Percentiles rank a stretch among this genome's conserved stretches.
Conservation (phyloP, 2,888 invertebrate species). For the Emmelina monodactyla region DNA sequence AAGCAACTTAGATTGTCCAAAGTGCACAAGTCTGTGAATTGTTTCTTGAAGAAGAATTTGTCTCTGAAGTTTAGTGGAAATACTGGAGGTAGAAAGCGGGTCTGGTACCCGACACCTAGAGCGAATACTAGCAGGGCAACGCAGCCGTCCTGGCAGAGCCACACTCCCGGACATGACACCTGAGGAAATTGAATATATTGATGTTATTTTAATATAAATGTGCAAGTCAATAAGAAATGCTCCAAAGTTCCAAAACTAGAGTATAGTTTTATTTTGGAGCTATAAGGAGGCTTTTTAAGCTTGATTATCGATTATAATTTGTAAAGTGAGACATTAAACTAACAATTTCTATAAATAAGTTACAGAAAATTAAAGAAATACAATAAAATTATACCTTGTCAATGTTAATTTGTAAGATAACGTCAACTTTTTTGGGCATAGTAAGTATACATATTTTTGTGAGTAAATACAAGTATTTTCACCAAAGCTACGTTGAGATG, state of each 20-base stretch:
- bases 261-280: too few species aligned
- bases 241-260: too few species aligned
- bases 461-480: too few species aligned
- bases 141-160: conserved; percentile 82
- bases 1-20: conserved; percentile 52
- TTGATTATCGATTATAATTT: neutral
- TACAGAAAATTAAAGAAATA: neutral
- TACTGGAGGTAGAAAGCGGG: conserved; percentile 68
- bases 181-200: conserved; percentile 24
- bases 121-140: conserved; percentile 74
- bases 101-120: conserved; percentile 74
- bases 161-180: conserved; percentile 87
- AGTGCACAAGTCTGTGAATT: conserved; percentile 42
- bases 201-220: too few species aligned
- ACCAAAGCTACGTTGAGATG: too few species aligned
- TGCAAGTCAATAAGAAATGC: too few species aligned
- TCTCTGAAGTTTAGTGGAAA: conserved; percentile 79
- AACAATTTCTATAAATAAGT: too few species aligned
- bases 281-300: too few species aligned
- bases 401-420: conserved; percentile 65
- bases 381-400: conserved; percentile 48
- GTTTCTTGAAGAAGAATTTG: conserved; percentile 71
- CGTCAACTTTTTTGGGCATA: conserved; percentile 65
- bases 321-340: neutral
- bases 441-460: too few species aligned